phyloP scores from a whole-genome alignment of 2,797 vertebrate species.

The Pseudochromis fuscus region DNA sequence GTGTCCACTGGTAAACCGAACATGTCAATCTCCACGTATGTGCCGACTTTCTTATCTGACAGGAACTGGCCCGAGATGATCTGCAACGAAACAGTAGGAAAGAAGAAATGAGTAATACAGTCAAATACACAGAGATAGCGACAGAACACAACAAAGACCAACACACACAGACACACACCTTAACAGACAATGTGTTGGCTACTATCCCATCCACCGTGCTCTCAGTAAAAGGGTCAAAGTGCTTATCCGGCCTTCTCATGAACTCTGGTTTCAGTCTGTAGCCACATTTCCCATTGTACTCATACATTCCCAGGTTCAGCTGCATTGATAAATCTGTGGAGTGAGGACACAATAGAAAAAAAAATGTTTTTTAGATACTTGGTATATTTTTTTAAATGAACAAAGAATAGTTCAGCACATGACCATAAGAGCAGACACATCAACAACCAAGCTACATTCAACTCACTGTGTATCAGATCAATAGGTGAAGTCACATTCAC shows the following conservation, averaged over 20 bases:
- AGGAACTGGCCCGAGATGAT: constrained; percentile 99
- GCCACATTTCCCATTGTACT: constrained; percentile 97
- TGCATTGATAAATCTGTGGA: constrained; percentile 96
- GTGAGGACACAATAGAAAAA: neutral
- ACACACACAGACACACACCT: constrained; percentile 82
- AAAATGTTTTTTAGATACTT: too few species aligned
- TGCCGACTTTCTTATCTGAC: constrained; percentile 96
- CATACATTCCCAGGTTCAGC: constrained; percentile 98
- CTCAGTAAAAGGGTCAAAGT: constrained; percentile 98
- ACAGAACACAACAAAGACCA: neutral
- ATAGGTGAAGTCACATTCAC: too few species aligned
- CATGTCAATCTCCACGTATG: constrained; percentile 98
- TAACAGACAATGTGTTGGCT: constrained; percentile 97
- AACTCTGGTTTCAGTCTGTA: constrained; percentile 97
- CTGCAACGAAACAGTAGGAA: constrained; percentile 69
- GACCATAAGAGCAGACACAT: too few species aligned
- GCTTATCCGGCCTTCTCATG: constrained; percentile 97
- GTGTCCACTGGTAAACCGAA: constrained; percentile 97
- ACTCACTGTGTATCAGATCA: too few species aligned
- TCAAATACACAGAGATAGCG: neutral
- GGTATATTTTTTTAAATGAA: too few species aligned
- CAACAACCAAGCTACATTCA: too few species aligned
- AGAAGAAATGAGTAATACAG: neutral
- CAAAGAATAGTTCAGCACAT: too few species aligned
- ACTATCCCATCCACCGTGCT: constrained; percentile 97